Evolutionary conservation across 1,140 invertebrate genomes (phyloP), one percentile per base, ranked within the genome.

Genomic region (Trichonephila clavata): DNA sequence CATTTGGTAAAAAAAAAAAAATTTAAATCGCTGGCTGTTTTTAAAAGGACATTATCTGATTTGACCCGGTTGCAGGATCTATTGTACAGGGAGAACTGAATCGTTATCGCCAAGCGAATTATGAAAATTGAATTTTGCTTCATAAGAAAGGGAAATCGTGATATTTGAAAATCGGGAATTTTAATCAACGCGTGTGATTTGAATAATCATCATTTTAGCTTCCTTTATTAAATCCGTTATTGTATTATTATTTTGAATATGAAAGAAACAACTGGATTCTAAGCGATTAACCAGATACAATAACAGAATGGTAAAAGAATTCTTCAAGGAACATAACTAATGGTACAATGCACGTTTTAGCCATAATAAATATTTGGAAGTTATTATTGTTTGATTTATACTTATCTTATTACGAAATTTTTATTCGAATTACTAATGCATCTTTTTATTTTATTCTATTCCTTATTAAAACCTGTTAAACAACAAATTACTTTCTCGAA

Each of bases 41-140:
- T 77, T 50, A 57, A 57, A 89, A 59, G 87, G 87, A 77, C 63
- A 89, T 77, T 68, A 68, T 77, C 63, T 89, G n/a, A 63, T 63
- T 27, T 87, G 86, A 84, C 83, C 83, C 83, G 43, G 2, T 84
- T 84, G 86, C 60, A 63, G 8, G 13, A 57, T 61, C 20, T 84
- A 87, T 87, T 87, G 86, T 87, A 65, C 18, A 27, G 20, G 18
- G 50, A 21, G 81, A 83, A 6, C 81, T 39, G 16, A 83, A 50
- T 57, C 21, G 81, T 27, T 57, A 57, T 57, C 43, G 10, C 39
- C 18, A 18, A 63, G 18, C 18, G 27, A 39, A 63, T 39, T 32
- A 32, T 16, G 6, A 14, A 86, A 86, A 86, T 65, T 65, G 8
- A 86, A 86, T 86, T 61, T 63, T 14, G 18, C n/a, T 32, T 86